Conservation (phyloP, 1,140 invertebrate genomes). For the Saccostrea glomerata region DNA sequence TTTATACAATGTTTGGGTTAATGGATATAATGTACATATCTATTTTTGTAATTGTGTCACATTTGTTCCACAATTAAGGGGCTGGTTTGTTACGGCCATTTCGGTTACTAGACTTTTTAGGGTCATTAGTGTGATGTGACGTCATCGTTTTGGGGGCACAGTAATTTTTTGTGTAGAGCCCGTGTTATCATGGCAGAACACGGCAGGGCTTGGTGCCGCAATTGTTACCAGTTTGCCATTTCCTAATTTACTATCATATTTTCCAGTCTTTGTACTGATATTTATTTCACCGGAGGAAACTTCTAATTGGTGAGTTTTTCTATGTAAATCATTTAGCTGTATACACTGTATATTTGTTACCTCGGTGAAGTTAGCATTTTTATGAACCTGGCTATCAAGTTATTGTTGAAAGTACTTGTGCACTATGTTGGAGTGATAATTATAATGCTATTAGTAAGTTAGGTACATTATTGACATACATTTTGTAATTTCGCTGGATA, state of each 20-base stretch:
- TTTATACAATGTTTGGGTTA: neutral
- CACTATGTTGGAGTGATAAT: neutral
- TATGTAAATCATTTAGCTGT: neutral
- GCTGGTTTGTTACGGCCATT: neutral
- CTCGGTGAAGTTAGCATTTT: neutral
- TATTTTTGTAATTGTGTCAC: slow-evolving; percentile 25
- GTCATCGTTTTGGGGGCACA: neutral
- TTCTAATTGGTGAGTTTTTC: slow-evolving; percentile 2
- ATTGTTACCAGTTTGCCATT: too few relatives aligned
- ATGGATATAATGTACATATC: too few relatives aligned
- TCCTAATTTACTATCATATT: neutral
- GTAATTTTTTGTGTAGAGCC: neutral
- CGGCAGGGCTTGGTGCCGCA: too few relatives aligned
- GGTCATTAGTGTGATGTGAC: neutral
- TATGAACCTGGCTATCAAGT: neutral
- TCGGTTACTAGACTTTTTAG: neutral
- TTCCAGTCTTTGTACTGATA: neutral
- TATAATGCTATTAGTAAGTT: neutral
- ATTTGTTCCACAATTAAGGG: slow-evolving; percentile 10
- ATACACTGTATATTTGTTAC: neutral
- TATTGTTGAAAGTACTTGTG: neutral
- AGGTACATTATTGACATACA: neutral
- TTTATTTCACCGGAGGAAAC: neutral
- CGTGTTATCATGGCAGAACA: neutral
- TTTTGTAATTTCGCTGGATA: neutral